A percentile compares a stretch with the other conserved stretches of the same genome.
Evolutionary conservation across 2,113 vertebrate genomes (phyloP).

Genomic region (Mola mola): DNA sequence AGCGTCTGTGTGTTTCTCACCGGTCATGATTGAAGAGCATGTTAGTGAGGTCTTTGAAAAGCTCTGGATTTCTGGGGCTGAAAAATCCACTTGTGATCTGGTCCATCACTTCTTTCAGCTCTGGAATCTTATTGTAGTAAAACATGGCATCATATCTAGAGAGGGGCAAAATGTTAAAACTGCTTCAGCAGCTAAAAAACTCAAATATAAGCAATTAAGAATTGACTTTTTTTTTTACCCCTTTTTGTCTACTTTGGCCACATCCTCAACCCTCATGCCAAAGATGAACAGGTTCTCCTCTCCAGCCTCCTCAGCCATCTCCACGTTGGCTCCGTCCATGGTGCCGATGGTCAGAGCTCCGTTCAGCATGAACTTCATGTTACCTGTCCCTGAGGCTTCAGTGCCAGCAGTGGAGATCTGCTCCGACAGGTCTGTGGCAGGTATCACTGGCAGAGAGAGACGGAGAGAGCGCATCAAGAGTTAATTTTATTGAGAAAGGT

Average conservation of each 20-base stretch:
- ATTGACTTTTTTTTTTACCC: slow-evolving; percentile 85
- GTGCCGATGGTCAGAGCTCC: slow-evolving; percentile 97
- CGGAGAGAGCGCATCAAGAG: too few relatives aligned
- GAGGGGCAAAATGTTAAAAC: background rate
- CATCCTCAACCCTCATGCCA: slow-evolving; percentile 93
- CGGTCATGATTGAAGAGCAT: slow-evolving; percentile 96
- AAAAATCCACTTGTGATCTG: slow-evolving; percentile 92
- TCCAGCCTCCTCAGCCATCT: slow-evolving; percentile 97
- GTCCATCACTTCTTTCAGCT: slow-evolving; percentile 89
- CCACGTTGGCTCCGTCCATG: slow-evolving; percentile 98
- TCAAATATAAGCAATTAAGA: background rate
- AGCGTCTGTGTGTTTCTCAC: slow-evolving; percentile 66
- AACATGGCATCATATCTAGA: slow-evolving; percentile 88
- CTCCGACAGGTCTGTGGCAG: slow-evolving; percentile 94
- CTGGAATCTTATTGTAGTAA: slow-evolving; percentile 88
- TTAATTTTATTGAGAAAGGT: background rate
- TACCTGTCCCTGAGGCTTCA: slow-evolving; percentile 94
- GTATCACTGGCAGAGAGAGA: slow-evolving; percentile 86
- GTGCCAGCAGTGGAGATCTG: slow-evolving; percentile 98
- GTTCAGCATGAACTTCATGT: slow-evolving; percentile 99
- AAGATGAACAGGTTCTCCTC: slow-evolving; percentile 98
- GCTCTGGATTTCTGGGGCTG: slow-evolving; percentile 87
- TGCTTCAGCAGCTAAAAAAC: too few relatives aligned
- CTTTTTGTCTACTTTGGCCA: slow-evolving; percentile 86
- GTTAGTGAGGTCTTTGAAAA: slow-evolving; percentile 89